Evolutionary conservation across 1,140 invertebrate species (phyloP).

Genomic region (Cotesia vestalis): DNA sequence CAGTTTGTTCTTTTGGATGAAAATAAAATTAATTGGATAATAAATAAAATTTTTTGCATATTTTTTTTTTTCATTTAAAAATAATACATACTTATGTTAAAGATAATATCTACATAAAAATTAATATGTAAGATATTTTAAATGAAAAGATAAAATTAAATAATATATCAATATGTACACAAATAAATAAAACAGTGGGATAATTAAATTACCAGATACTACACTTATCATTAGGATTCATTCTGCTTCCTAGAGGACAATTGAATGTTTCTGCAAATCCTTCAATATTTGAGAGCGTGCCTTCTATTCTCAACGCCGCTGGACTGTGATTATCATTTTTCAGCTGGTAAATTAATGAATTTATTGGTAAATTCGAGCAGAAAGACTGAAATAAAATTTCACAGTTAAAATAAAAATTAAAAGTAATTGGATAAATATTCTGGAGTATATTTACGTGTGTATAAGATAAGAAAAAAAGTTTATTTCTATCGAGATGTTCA

Average conservation of each 20-base stretch:
- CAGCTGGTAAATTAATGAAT: background rate
- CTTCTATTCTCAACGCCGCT: conserved; percentile 16
- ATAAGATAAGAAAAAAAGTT: conserved; percentile 25
- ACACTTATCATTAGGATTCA: conserved; percentile 23
- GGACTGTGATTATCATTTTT: conserved; percentile 6
- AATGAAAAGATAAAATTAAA: too few species aligned
- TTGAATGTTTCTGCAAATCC: conserved; percentile 16
- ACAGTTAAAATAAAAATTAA: background rate
- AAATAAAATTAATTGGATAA: too few species aligned
- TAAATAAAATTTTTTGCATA: too few species aligned
- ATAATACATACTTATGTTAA: too few species aligned
- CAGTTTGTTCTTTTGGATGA: too few species aligned
- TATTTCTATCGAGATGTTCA: conserved; percentile 13
- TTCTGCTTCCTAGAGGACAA: conserved; percentile 8
- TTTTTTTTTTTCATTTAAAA: too few species aligned
- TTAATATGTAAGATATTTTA: too few species aligned
- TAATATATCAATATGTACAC: too few species aligned
- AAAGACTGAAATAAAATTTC: background rate
- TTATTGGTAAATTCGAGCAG: background rate
- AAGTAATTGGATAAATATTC: background rate
- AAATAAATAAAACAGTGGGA: too few species aligned
- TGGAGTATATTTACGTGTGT: conserved; percentile 6
- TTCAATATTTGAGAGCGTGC: conserved; percentile 19
- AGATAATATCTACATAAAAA: too few species aligned
- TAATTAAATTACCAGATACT: conserved; percentile 17